Base-by-base conservation (phyloP, 23 tunicate species). In the Styela clava region DNA sequence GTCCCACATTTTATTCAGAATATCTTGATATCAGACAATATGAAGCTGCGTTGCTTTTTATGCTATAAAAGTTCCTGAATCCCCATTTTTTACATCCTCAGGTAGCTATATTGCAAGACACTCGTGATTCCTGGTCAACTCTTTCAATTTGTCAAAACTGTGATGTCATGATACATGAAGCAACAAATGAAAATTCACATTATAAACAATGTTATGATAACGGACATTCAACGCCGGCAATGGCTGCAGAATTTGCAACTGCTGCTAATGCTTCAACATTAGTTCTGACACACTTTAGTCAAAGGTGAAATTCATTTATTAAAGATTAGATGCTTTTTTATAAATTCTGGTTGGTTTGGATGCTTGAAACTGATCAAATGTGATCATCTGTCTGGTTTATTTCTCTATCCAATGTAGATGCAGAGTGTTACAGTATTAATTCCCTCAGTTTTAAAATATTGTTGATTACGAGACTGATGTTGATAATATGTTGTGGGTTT, bases 141-240 rank as follows among this genome's bases (percentile, higher is more conserved):
- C 78, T 89, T 88, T 78, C 73, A 36, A 52, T 85, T n/a, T 94
- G 98, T 63, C 78, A 82, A 28, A 67, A 82, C 35, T 85, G 95
- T 63, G 85, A 89, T 52, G 12, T 94, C 36, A 44, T 94, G 18
- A 69, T 94, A 3, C 98, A 94, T 62, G 98, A 94, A 83, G 95
- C 95, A 20, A 94, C 98, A 0, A 81, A 85, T 51, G 95, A 89
- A 63, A 81, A 94, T 34, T 56, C 79, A 2, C 79, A 85, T 65
- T 37, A 69, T 63, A 68, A 79, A 33, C 70, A 78, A 74, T 85
- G 95, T 69, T 78, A 85, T 16, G 83, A 74, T 34, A 85, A 94
- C 63, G 98, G 98, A 2, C 98, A 94, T 61, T 94, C 98, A n/a
- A 94, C 98, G 1, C 95, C 98, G 0, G 23, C 22, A 31, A 85